These are phyloP conservation scores for Heliconius congener DNA, from an alignment of 1,140 invertebrate species.

Conservation along the genomic window DNA sequence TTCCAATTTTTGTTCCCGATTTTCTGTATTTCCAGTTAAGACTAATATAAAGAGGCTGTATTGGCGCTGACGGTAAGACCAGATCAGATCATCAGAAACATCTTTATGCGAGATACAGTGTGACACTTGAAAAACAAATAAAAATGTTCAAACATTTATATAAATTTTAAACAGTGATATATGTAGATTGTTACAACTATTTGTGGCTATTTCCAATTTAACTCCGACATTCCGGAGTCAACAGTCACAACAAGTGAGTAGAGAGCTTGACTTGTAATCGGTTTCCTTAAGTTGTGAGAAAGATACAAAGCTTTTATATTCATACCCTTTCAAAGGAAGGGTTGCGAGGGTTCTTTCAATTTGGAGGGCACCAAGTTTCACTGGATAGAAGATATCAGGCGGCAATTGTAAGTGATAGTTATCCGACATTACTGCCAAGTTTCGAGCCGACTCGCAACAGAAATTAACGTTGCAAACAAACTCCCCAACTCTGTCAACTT, in stretches of 20 bases:
- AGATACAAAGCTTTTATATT: conserved; percentile 24
- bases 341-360: conserved; percentile 33
- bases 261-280: conserved; percentile 1
- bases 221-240: not conserved
- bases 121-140: too few relatives aligned
- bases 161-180: not conserved
- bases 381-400: conserved; percentile 25
- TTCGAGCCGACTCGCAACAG: conserved; percentile 20
- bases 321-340: conserved; percentile 14
- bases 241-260: not conserved
- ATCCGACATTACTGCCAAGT: conserved; percentile 35
- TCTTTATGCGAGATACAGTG: too few relatives aligned
- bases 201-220: not conserved
- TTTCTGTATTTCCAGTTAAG: too few relatives aligned
- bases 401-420: conserved; percentile 38
- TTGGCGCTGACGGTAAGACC: too few relatives aligned
- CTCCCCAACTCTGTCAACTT: conserved; percentile 34
- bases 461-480: conserved; percentile 35
- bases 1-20: too few relatives aligned
- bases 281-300: conserved; percentile 9
- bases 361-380: conserved; percentile 28
- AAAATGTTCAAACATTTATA: too few relatives aligned
- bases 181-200: not conserved
- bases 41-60: too few relatives aligned
- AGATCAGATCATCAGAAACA: too few relatives aligned